Base-by-base conservation (phyloP, 23 tunicate genomes). In the Halocynthia roretzi region DNA sequence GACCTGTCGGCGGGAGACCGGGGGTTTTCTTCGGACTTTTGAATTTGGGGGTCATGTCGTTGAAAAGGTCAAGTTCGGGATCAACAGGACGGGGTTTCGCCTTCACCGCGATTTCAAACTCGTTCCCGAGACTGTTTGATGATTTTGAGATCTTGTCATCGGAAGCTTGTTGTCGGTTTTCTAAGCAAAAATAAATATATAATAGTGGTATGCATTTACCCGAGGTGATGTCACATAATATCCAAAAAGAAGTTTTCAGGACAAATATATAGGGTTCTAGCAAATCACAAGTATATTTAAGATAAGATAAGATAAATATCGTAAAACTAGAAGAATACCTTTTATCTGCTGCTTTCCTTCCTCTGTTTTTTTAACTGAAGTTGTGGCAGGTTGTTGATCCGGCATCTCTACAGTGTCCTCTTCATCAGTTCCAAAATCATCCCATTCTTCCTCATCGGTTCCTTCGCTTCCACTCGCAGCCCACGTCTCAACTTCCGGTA, bases 401-500 rank as follows among this genome's bases (percentile, higher is more conserved):
- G 5, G 68, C 68, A 7, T 63, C 68, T 21, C 68, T 10, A 17
- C 8, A 49, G 50, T 44, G 21, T 66, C 60, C 21, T 80, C 52
- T 8, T 80, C 83, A 51, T 68, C 56, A 31, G 83, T 18, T 20
- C 55, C 81, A 23, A 83, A 75, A 0, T 76, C 76, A 44, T 69
- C 80, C 90, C 90, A 85, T 0, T 67, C 71, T 8, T 63, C 80
- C 22, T 77, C 83, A 50, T 61, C 50, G 50, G 53, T 21, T 12
- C 50, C 19, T 19, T 86, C 91, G 21, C 86, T 86, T 44, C 71
- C 87, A 8, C 84, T 70, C 57, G 84, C 80, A 17, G 95, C 95
- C 95, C 95, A 88, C 10, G 84, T 83, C 56, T 88, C 95, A 72
- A 88, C 84, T 17, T 83, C 94, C 10, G 94, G 87, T 44, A 68